phyloP scores from a whole-genome alignment of 2,888 invertebrate species.

The Suillia variegata region DNA sequence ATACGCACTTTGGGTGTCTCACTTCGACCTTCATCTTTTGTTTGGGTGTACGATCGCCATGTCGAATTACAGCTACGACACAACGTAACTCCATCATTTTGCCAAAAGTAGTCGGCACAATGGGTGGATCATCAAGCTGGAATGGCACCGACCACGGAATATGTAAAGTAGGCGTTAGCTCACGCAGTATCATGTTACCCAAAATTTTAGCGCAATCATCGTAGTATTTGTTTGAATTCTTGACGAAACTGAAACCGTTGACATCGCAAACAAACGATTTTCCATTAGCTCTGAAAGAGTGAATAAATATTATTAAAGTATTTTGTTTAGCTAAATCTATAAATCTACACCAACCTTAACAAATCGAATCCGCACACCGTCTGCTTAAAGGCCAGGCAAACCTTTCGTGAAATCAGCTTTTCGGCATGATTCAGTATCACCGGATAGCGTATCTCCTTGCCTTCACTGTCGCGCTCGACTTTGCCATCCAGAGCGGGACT shows the following conservation, averaged over 20 bases:
- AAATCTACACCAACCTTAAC: slow-evolving; percentile 67
- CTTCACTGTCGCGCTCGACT: slow-evolving; percentile 96
- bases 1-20: slow-evolving; percentile 82
- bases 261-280: slow-evolving; percentile 99
- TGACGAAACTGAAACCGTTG: slow-evolving; percentile 99
- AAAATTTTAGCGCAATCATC: slow-evolving; percentile 99
- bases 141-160: slow-evolving; percentile 98
- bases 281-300: slow-evolving; percentile 83
- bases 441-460: slow-evolving; percentile 97
- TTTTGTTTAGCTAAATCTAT: neutral
- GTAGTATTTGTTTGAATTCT: slow-evolving; percentile 99
- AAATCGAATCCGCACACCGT: slow-evolving; percentile 99
- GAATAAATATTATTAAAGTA: neutral
- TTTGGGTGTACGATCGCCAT: slow-evolving; percentile 98
- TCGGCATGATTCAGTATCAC: slow-evolving; percentile 97
- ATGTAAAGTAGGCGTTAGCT: slow-evolving; percentile 92
- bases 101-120: slow-evolving; percentile 98
- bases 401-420: slow-evolving; percentile 96
- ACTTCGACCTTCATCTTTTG: slow-evolving; percentile 99
- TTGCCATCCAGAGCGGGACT: slow-evolving; percentile 98
- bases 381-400: slow-evolving; percentile 95
- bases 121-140: slow-evolving; percentile 97
- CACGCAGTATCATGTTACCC: slow-evolving; percentile 95
- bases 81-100: slow-evolving; percentile 94
- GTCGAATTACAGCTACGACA: slow-evolving; percentile 96